Evolutionary conservation across 2,113 vertebrate genomes (phyloP).

Genomic region (Bagarius yarrelli): DNA sequence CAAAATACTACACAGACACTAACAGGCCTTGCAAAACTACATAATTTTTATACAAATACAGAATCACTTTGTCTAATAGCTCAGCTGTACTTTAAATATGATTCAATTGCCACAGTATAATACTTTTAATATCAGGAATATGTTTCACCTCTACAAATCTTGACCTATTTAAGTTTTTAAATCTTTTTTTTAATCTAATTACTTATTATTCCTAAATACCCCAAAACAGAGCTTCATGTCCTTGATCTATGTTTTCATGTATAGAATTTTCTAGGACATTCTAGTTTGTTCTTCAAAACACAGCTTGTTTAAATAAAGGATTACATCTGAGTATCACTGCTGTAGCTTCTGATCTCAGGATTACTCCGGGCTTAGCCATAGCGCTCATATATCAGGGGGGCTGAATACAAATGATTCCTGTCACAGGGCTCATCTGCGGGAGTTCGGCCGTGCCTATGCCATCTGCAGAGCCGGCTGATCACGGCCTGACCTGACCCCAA

Average conservation of each 20-base stretch:
- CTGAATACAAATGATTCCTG: slow-evolving; percentile 57
- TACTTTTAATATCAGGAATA: not conserved
- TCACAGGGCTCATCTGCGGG: slow-evolving; percentile 40
- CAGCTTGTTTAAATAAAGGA: slow-evolving; percentile 45
- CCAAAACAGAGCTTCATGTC: not conserved
- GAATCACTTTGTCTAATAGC: not conserved
- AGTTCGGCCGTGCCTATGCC: slow-evolving; percentile 22
- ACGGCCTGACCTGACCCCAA: not conserved
- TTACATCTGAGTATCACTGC: slow-evolving; percentile 51
- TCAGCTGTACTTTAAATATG: not conserved
- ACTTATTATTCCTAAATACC: slow-evolving; percentile 16
- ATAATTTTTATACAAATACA: not conserved
- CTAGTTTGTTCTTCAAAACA: slow-evolving; percentile 37
- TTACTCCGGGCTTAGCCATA: slow-evolving; percentile 54
- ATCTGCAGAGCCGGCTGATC: not conserved
- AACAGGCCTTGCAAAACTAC: not conserved
- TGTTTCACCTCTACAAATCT: not conserved
- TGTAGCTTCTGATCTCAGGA: slow-evolving; percentile 53
- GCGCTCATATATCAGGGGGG: slow-evolving; percentile 54
- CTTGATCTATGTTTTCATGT: slow-evolving; percentile 15
- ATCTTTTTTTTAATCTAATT: not conserved
- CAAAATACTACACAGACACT: not conserved
- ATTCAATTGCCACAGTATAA: not conserved
- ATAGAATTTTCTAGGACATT: slow-evolving; percentile 25
- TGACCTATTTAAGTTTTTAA: not conserved